Percentiles rank a stretch among this genome's conserved stretches.
Evolutionary conservation across 2,888 invertebrate species (phyloP).

Genomic region (Clunio marinus): DNA sequence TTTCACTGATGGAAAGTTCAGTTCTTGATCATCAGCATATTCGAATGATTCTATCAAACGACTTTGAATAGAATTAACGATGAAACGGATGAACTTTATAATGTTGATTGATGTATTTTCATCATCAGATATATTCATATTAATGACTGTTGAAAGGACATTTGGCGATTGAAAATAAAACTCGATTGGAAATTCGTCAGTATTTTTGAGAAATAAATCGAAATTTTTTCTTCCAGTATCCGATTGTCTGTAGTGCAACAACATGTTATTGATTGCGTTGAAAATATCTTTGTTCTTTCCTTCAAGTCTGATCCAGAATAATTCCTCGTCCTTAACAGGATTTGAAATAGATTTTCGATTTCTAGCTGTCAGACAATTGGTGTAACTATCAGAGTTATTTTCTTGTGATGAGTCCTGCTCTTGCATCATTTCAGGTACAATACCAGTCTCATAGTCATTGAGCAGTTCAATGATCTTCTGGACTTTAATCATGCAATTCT

Average conservation of each 20-base stretch:
- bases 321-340: not conserved
- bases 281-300: not conserved
- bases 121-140: not conserved
- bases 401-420: no score
- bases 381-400: no score
- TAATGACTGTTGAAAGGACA: conserved; percentile 43
- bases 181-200: conserved; percentile 49
- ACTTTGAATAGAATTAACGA: not conserved
- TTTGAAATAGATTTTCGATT: not conserved
- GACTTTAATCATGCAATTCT: not conserved
- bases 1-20: not conserved
- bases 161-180: conserved; percentile 49
- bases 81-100: not conserved
- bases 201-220: not conserved
- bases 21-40: not conserved
- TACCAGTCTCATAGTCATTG: not conserved
- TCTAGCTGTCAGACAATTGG: no score
- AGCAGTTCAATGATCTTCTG: not conserved
- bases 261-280: not conserved
- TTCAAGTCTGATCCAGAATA: not conserved
- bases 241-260: no score
- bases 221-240: no score
- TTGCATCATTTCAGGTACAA: no score
- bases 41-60: not conserved
- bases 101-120: not conserved